Conservation (phyloP, 2,888 invertebrate genomes). For the Bursaphelenchus okinawaensis region DNA sequence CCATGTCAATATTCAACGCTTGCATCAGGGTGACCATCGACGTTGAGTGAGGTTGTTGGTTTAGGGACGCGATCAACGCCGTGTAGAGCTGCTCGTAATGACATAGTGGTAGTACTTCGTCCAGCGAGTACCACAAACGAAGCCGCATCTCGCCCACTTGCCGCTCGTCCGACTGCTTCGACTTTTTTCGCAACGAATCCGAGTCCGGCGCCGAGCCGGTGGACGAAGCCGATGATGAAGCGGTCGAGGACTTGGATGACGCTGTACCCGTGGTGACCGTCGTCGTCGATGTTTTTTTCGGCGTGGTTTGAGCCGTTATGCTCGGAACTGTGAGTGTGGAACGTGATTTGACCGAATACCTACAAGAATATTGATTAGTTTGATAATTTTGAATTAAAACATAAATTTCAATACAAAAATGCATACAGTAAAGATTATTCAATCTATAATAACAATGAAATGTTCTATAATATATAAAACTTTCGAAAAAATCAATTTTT, state of each 20-base stretch:
- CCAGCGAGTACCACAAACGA: slow-evolving; percentile 28
- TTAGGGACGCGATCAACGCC: slow-evolving; percentile 13
- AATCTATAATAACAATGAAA: too few species aligned
- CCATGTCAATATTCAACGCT: slow-evolving; percentile 37
- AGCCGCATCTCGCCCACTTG: slow-evolving; percentile 12
- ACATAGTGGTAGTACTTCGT: slow-evolving; percentile 36
- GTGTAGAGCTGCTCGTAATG: slow-evolving; percentile 33
- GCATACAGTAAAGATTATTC: background rate
- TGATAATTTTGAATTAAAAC: background rate
- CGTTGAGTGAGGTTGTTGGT: slow-evolving; percentile 12
- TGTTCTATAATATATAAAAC: too few species aligned
- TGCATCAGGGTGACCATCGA: slow-evolving; percentile 23
- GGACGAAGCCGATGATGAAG: background rate
- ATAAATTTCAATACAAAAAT: background rate
- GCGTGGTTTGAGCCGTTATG: slow-evolving; percentile 1
- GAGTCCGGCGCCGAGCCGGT: background rate
- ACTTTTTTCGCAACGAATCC: background rate
- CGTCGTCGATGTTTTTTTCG: background rate
- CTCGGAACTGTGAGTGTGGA: slow-evolving; percentile 2
- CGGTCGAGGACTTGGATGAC: background rate
- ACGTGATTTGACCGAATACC: slow-evolving; percentile 8
- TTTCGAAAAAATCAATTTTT: too few species aligned
- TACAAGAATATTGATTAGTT: background rate
- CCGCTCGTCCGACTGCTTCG: background rate
- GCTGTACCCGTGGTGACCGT: background rate